Conservation (phyloP, 2,797 vertebrate species). For the Chrosomus eos region DNA sequence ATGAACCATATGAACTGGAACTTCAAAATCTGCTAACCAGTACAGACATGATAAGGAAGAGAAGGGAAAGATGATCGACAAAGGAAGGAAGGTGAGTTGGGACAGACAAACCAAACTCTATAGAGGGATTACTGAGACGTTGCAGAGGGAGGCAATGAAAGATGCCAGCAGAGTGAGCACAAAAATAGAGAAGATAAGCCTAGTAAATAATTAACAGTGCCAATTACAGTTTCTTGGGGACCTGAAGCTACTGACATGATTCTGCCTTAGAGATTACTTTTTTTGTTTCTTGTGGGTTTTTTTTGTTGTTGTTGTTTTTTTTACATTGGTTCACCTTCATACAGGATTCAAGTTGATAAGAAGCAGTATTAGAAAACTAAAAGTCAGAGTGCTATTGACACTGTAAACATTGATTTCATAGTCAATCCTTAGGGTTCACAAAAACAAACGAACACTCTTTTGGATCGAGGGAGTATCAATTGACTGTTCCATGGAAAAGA, state of each 20-base stretch:
- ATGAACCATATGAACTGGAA: background rate
- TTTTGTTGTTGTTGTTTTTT: too few relatives aligned
- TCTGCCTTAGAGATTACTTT: background rate
- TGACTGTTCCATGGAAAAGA: slow-evolving; percentile 27
- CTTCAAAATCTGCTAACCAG: background rate
- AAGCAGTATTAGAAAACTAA: background rate
- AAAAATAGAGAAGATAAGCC: background rate
- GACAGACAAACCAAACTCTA: slow-evolving; percentile 21
- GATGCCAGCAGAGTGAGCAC: background rate
- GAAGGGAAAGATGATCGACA: background rate
- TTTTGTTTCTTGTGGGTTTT: background rate
- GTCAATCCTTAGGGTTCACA: background rate
- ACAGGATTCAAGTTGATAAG: background rate
- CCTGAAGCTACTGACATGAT: background rate
- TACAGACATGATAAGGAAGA: background rate
- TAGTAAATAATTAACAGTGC: slow-evolving; percentile 15
- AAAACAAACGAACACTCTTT: slow-evolving; percentile 5
- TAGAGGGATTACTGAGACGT: slow-evolving; percentile 18
- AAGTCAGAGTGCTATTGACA: slow-evolving; percentile 1
- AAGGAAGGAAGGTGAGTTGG: background rate
- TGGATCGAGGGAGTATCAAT: background rate
- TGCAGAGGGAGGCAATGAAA: background rate
- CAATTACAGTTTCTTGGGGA: background rate
- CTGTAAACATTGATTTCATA: slow-evolving; percentile 4
- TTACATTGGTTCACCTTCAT: background rate